phyloP scores from a whole-genome alignment of 1,140 invertebrate genomes.

The Drosophila burlai region DNA sequence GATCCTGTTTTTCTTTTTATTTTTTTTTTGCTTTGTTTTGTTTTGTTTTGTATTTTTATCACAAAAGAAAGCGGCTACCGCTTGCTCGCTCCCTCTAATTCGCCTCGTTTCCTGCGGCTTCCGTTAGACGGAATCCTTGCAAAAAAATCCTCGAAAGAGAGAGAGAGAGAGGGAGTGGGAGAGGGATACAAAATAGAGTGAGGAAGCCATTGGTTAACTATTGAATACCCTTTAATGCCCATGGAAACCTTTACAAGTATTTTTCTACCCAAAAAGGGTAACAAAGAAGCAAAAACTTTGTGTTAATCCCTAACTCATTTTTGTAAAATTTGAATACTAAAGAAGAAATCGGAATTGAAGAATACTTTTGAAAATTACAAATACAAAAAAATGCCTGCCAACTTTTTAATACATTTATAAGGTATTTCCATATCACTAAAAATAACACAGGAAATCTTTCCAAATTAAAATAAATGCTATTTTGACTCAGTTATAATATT shows the following conservation, averaged over 20 bases:
- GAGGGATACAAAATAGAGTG: conserved; percentile 7
- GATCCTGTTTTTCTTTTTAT: neutral
- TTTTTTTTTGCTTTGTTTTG: neutral
- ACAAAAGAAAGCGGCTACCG: conserved; percentile 49
- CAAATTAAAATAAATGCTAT: too few species aligned
- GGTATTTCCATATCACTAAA: neutral
- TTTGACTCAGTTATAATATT: too few species aligned
- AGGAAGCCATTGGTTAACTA: conserved; percentile 4
- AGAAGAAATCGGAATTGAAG: neutral
- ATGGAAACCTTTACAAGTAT: neutral
- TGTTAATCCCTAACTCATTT: neutral
- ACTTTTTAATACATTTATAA: neutral
- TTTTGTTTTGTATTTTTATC: conserved; percentile 29
- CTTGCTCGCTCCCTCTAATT: conserved; percentile 28
- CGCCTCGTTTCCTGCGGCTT: conserved; percentile 13
- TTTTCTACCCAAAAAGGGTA: neutral
- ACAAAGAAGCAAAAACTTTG: neutral
- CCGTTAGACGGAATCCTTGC: conserved; percentile 29
- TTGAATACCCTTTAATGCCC: conserved; percentile 10
- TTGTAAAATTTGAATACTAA: neutral
- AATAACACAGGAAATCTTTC: too few species aligned
- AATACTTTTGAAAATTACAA: neutral
- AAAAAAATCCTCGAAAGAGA: neutral
- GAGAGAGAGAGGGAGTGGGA: neutral
- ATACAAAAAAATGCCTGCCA: neutral